Evolutionary conservation across 2,797 vertebrate genomes (phyloP), one percentile per base, ranked within the genome.

Genomic region (Nothura maculosa): DNA sequence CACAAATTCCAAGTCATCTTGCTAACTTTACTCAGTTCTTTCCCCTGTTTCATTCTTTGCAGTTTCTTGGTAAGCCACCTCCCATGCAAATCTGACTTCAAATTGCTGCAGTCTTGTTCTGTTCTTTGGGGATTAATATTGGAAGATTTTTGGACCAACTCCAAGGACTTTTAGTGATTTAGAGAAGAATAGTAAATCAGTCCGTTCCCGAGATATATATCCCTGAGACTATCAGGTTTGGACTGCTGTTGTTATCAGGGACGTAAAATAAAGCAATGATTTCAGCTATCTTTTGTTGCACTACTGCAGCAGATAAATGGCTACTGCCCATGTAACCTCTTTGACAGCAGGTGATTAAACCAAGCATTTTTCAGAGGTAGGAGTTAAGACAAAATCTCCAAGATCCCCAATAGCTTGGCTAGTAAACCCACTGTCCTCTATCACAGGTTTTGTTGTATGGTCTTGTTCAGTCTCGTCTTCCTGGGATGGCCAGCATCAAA

Each of bases 81-180:
- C 34, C 22, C 27, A 8, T 21, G 28, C 52, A 80, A 77, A 85
- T 70, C 52, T 66, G 61, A 73, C 34, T 84, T 22, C 48, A 77
- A n/a, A 50, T 11, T 42, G 14, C 45, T 75, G 63, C n/a, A 54
- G 38, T 79, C 57, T 89, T 3, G 0, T 43, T 83, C 28, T 85
- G 20, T 27, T 74, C 16, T 47, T 90, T 85, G 20, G 14, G 52
- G 47, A 62, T 81, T 84, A 79, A 73, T 76, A 40, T 14, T 75
- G 43, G 62, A 21, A 73, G n/a, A n/a, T 75, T 60, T 83, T 91
- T 67, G 38, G 9, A 28, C 57, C 52, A 28, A 82, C 89, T 73
- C 58, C 42, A 66, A 78, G 80, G 78, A 9, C 27, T 20, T 68
- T 45, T 63, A 61, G 27, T 16, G 36, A 52, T 64, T 66, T 57